Evolutionary conservation across 2,113 vertebrate species (phyloP).

Genomic region (Phrynosoma platyrhinos): DNA sequence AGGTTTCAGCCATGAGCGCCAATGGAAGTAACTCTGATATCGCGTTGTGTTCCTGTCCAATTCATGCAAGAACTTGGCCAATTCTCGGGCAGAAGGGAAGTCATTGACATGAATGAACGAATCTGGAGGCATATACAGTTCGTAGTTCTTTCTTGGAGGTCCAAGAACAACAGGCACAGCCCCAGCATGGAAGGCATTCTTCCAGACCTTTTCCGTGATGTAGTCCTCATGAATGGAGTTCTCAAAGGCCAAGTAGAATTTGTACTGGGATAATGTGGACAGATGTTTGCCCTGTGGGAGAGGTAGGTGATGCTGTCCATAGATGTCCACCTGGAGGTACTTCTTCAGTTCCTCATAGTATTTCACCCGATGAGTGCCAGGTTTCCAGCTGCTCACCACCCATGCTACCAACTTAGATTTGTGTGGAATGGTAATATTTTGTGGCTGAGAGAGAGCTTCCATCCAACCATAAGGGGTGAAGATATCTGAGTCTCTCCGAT

Average conservation of each 20-base stretch:
- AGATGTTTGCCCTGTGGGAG: neutral
- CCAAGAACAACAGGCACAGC: conserved; percentile 77
- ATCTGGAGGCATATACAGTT: conserved; percentile 70
- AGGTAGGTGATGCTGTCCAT: fast-evolving
- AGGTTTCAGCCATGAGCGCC: conserved; percentile 64
- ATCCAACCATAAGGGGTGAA: conserved; percentile 67
- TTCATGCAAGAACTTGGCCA: neutral
- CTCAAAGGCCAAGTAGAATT: conserved; percentile 86
- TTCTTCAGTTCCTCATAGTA: conserved; percentile 71
- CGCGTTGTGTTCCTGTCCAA: conserved; percentile 35
- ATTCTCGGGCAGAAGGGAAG: neutral
- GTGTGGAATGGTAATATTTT: neutral
- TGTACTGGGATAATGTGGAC: conserved; percentile 68
- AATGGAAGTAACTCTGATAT: conserved; percentile 75
- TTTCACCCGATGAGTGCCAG: conserved; percentile 34
- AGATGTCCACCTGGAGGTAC: neutral
- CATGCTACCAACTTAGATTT: conserved; percentile 77
- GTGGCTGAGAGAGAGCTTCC: neutral
- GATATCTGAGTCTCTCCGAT: conserved; percentile 63
- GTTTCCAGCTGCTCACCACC: conserved; percentile 77
- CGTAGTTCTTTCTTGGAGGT: conserved; percentile 72
- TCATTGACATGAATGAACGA: conserved; percentile 70
- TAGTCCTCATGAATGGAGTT: conserved; percentile 81
- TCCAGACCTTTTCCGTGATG: conserved; percentile 84
- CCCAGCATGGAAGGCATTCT: conserved; percentile 73